Percentiles rank a stretch among this genome's conserved stretches.
Evolutionary conservation across 1,140 invertebrate species (phyloP).

Genomic region (Battus philenor): DNA sequence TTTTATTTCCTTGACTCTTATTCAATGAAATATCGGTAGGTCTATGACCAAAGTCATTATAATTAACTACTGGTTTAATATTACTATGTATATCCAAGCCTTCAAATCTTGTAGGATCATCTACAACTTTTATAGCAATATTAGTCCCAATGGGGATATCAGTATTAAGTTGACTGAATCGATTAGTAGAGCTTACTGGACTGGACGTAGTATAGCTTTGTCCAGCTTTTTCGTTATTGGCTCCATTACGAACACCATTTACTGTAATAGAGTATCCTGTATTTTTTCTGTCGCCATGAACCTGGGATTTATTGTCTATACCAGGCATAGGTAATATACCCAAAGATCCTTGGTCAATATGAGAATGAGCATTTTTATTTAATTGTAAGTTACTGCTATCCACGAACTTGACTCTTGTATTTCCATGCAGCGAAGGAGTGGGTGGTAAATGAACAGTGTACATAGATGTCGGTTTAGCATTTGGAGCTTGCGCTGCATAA

Average conservation of each 20-base stretch:
- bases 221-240: conserved; percentile 36
- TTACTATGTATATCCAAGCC: conserved; percentile 44
- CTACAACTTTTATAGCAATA: conserved; percentile 71
- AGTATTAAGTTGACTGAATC: conserved; percentile 54
- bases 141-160: conserved; percentile 72
- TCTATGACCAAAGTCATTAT: conserved; percentile 28
- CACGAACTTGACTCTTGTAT: conserved; percentile 22
- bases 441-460: conserved; percentile 57
- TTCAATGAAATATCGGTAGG: conserved; percentile 37
- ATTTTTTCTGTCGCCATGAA: conserved; percentile 30
- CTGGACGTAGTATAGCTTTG: conserved; percentile 54
- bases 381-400: conserved; percentile 21
- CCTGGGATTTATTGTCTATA: conserved; percentile 35
- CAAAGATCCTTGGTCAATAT: conserved; percentile 24
- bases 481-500: conserved; percentile 64
- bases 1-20: conserved; percentile 57
- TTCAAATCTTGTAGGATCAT: conserved; percentile 46
- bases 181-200: conserved; percentile 36
- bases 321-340: conserved; percentile 29
- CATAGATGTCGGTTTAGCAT: conserved; percentile 43
- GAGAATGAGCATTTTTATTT: conserved; percentile 11
- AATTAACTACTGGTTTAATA: conserved; percentile 33
- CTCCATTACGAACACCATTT: conserved; percentile 52
- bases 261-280: conserved; percentile 50
- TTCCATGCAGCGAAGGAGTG: conserved; percentile 16